These are phyloP conservation scores for Cryptoblepharus egeriae DNA, from an alignment of 2,797 vertebrate species.

Conservation along the genomic window DNA sequence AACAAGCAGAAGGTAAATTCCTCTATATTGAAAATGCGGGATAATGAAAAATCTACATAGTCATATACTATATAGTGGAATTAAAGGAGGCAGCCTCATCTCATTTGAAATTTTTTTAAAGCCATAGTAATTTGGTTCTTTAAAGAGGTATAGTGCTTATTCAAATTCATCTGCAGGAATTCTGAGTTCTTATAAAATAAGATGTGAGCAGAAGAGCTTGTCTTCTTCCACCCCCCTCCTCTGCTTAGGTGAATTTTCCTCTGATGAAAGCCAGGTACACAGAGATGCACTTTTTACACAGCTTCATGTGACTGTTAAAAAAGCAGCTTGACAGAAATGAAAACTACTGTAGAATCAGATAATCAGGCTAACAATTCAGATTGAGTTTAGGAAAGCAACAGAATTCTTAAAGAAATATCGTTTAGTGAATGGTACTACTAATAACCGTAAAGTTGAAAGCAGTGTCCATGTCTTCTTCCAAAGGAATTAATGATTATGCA, in stretches of 20 bases:
- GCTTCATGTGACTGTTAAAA: conserved; percentile 1
- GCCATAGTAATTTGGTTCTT: background rate
- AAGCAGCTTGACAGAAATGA: background rate
- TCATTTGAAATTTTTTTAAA: background rate
- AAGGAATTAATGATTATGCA: conserved; percentile 5
- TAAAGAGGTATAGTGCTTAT: background rate
- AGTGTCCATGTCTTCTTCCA: conserved; percentile 14
- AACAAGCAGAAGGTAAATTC: background rate
- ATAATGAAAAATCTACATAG: background rate
- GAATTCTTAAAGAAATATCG: conserved; percentile 32
- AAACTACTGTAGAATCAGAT: conserved; percentile 19
- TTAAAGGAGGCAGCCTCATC: background rate
- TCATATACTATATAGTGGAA: background rate
- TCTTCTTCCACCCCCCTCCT: background rate
- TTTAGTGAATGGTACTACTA: conserved; percentile 41
- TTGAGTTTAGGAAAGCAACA: conserved; percentile 33
- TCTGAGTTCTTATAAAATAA: background rate
- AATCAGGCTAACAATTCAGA: conserved; percentile 38
- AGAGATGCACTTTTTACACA: background rate
- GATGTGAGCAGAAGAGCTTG: background rate
- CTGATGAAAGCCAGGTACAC: background rate
- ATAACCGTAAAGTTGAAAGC: conserved; percentile 15
- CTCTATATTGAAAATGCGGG: background rate
- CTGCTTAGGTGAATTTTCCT: background rate
- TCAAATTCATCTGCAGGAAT: background rate